Conservation (phyloP, 2,888 invertebrate species). For the Amphipyra tragopoginis region DNA sequence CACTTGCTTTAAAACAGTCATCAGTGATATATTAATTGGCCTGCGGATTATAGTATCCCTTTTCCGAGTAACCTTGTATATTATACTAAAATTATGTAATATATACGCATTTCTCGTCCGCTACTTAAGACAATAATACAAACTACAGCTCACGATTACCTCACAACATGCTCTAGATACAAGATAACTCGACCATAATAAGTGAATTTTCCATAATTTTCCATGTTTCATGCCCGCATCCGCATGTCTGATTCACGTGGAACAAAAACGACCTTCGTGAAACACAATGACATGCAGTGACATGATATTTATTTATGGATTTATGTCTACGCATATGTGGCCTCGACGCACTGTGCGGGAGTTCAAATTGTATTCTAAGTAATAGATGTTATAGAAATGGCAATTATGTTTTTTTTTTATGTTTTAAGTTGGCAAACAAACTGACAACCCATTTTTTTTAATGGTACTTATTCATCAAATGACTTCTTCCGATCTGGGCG, state of each 20-base stretch:
- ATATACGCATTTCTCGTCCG: too few relatives aligned
- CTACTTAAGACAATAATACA: background rate
- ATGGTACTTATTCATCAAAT: too few relatives aligned
- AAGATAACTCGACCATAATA: conserved; percentile 1
- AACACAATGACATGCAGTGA: conserved; percentile 29
- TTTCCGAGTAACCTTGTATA: too few relatives aligned
- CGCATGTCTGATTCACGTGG: conserved; percentile 49
- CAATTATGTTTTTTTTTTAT: too few relatives aligned
- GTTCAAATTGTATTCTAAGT: background rate
- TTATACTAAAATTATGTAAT: background rate
- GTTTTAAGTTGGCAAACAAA: too few relatives aligned
- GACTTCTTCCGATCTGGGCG: too few relatives aligned
- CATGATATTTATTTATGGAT: conserved; percentile 35
- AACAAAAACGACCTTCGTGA: conserved; percentile 55
- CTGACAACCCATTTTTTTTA: too few relatives aligned
- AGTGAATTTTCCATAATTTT: conserved; percentile 46
- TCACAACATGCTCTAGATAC: conserved; percentile 1
- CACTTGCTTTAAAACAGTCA: too few relatives aligned
- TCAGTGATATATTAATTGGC: too few relatives aligned
- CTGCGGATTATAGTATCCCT: too few relatives aligned
- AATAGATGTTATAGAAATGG: too few relatives aligned
- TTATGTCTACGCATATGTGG: conserved; percentile 28
- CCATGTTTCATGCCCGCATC: conserved; percentile 49
- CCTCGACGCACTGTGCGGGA: conserved; percentile 23
- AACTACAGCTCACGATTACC: background rate